Evolutionary conservation across 2,888 invertebrate species (phyloP).

Genomic region (Agonopterix arenella): DNA sequence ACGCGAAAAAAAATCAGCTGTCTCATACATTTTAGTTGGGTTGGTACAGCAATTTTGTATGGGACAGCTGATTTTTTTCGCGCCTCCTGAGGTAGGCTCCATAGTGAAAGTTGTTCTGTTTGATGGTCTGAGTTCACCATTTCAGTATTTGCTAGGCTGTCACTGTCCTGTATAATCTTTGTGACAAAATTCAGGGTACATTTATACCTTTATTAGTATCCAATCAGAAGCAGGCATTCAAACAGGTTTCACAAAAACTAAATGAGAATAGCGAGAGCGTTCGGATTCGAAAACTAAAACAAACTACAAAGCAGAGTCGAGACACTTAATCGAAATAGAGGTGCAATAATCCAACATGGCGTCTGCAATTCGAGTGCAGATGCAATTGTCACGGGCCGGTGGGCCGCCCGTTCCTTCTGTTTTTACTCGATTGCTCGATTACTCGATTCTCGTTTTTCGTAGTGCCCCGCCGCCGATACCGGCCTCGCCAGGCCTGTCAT

Average conservation of each 20-base stretch:
- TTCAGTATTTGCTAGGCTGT: too few relatives aligned
- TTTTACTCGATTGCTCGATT: conserved; percentile 69
- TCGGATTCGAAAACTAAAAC: conserved; percentile 10
- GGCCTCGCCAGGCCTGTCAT: conserved; percentile 65
- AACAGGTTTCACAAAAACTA: not conserved
- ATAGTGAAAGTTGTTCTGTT: too few relatives aligned
- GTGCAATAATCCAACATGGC: conserved; percentile 67
- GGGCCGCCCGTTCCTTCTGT: conserved; percentile 56
- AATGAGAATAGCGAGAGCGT: not conserved
- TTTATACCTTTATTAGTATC: too few relatives aligned
- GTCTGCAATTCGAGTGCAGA: conserved; percentile 57
- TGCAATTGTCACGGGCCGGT: conserved; percentile 70
- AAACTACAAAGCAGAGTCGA: conserved; percentile 38
- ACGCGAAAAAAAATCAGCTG: too few relatives aligned
- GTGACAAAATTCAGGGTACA: too few relatives aligned
- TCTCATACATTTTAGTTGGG: too few relatives aligned
- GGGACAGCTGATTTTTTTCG: too few relatives aligned
- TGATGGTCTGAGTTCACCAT: too few relatives aligned
- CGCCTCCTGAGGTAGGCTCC: too few relatives aligned
- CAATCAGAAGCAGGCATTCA: not conserved
- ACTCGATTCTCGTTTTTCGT: conserved; percentile 65
- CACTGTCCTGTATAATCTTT: too few relatives aligned
- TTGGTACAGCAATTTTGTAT: too few relatives aligned
- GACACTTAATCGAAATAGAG: conserved; percentile 57
- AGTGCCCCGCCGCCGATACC: conserved; percentile 57